Evolutionary conservation across 2,797 vertebrate species (phyloP).

Genomic region (Mycteria americana): DNA sequence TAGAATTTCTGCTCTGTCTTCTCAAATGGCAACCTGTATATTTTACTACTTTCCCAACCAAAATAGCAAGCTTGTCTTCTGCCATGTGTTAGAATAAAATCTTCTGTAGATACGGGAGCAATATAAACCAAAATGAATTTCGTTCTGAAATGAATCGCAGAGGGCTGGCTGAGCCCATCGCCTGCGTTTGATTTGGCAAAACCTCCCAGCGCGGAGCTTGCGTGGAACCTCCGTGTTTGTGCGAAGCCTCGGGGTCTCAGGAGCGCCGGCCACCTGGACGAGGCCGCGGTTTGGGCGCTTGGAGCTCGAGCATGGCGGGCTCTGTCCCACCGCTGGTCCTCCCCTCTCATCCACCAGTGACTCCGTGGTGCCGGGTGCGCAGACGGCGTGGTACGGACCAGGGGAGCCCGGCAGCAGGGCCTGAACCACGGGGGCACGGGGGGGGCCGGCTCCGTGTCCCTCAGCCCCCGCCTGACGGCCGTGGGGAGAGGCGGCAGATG

Average conservation of each 20-base stretch:
- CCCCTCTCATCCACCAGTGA: neutral
- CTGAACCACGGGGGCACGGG: fast-evolving
- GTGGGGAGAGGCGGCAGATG: neutral
- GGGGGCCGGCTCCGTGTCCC: neutral
- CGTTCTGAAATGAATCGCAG: neutral
- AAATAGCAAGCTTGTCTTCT: neutral
- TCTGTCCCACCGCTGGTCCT: neutral
- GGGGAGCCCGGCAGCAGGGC: neutral
- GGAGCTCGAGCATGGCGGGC: fast-evolving
- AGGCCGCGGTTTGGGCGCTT: fast-evolving
- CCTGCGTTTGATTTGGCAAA: neutral
- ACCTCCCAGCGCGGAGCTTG: neutral
- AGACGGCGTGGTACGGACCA: fast-evolving
- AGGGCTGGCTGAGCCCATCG: neutral
- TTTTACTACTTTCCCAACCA: neutral
- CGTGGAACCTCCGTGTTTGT: neutral
- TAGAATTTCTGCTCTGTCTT: neutral
- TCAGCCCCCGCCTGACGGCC: neutral
- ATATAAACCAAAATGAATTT: neutral
- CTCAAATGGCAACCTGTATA: neutral
- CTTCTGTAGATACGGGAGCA: neutral
- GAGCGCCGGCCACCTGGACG: neutral
- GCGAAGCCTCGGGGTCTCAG: neutral
- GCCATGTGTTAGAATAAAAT: neutral
- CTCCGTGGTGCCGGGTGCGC: fast-evolving